These are phyloP conservation scores for Rhynchomys soricoides DNA, from an alignment of 2,113 vertebrate species.

Conservation along the genomic window DNA sequence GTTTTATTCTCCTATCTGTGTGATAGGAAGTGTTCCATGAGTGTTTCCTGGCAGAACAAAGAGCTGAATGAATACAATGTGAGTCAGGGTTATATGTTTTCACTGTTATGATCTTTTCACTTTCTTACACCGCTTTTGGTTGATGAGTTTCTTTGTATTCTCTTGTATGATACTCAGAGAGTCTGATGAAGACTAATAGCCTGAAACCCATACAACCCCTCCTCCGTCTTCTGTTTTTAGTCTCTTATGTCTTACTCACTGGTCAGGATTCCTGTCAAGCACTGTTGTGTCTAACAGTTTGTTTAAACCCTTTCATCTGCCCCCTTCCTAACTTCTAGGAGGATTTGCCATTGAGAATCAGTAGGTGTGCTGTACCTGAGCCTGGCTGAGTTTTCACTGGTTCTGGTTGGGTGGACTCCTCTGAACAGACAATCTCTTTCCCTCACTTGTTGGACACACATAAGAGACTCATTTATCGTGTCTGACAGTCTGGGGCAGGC, in stretches of 20 bases:
- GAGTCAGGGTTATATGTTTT: not conserved
- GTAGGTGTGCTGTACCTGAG: not conserved
- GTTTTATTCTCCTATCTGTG: not conserved
- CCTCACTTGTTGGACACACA: accelerated
- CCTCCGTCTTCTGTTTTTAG: not conserved
- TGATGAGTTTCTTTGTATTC: not conserved
- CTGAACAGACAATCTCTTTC: accelerated
- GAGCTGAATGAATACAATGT: no score
- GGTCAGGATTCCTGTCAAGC: not conserved
- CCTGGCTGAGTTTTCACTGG: not conserved
- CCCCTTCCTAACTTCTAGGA: not conserved
- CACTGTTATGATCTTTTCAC: not conserved
- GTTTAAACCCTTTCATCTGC: not conserved
- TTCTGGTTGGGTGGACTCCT: not conserved
- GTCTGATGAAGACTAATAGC: not conserved
- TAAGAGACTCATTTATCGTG: not conserved
- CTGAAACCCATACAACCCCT: not conserved
- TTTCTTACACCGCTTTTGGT: accelerated
- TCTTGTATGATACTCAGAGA: not conserved
- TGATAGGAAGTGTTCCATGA: accelerated
- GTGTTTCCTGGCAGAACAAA: not conserved
- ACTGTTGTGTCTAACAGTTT: not conserved
- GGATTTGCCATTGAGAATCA: not conserved
- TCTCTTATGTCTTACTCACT: not conserved
- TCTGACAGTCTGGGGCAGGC: accelerated